These are phyloP conservation scores for Sycobia sp. DNA, from an alignment of 1,140 invertebrate species.

Conservation along the genomic window DNA sequence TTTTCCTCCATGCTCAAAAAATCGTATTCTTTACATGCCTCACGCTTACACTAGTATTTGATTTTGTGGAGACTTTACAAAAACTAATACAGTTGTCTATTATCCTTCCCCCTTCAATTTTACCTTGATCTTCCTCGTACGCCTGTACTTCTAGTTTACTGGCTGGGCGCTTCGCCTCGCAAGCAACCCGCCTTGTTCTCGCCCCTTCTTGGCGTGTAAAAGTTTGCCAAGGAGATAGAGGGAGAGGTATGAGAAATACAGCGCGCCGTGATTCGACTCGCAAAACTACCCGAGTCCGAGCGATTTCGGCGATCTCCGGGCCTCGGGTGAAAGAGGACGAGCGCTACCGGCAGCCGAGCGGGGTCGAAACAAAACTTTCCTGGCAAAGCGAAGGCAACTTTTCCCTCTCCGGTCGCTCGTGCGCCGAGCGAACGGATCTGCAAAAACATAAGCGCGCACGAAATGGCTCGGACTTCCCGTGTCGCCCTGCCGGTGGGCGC, in stretches of 20 bases:
- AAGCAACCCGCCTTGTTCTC: not conserved
- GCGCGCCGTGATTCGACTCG: conserved; percentile 31
- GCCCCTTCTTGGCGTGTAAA: conserved; percentile 23
- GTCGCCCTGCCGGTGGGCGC: too few relatives aligned
- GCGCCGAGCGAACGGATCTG: conserved; percentile 15
- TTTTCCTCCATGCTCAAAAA: too few relatives aligned
- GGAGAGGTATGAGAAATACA: too few relatives aligned
- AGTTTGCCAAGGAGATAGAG: too few relatives aligned
- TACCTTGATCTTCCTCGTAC: not conserved
- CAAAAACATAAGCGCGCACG: conserved; percentile 26
- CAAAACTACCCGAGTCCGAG: conserved; percentile 20
- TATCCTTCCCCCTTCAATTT: conserved; percentile 3
- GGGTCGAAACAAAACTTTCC: conserved; percentile 29
- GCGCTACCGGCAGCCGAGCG: not conserved
- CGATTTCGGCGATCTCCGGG: conserved; percentile 28
- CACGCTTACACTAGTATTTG: too few relatives aligned
- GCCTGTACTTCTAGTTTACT: conserved; percentile 3
- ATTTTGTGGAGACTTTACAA: too few relatives aligned
- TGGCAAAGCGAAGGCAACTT: conserved; percentile 16
- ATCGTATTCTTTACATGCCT: not conserved
- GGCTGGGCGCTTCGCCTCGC: not conserved
- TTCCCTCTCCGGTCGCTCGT: not conserved
- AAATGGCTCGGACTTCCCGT: conserved; percentile 29
- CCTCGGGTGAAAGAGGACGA: not conserved
- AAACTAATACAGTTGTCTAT: conserved; percentile 27